phyloP scores from a whole-genome alignment of 2,888 invertebrate species.

The Chironomus riparius region DNA sequence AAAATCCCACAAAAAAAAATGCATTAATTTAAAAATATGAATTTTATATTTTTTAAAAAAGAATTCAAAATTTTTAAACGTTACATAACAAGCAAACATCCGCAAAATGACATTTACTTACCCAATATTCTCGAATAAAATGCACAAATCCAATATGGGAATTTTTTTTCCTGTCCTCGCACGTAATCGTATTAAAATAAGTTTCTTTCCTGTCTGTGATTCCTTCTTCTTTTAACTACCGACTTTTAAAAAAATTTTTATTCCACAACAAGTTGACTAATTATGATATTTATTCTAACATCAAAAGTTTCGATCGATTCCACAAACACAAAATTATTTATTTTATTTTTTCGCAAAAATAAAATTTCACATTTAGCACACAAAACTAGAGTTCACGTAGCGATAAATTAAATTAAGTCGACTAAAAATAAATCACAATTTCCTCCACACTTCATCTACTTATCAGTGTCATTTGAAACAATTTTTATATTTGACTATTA shows the following conservation, averaged over 20 bases:
- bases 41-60: too few relatives aligned
- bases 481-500: neutral
- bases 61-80: too few relatives aligned
- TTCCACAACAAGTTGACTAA: neutral
- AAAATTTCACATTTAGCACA: too few relatives aligned
- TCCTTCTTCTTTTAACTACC: neutral
- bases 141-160: neutral
- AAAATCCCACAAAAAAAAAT: too few relatives aligned
- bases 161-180: neutral
- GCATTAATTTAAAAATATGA: too few relatives aligned
- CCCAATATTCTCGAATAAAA: neutral
- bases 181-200: neutral
- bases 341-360: too few relatives aligned
- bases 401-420: conserved; percentile 20
- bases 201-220: neutral
- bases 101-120: neutral
- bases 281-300: too few relatives aligned
- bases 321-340: too few relatives aligned
- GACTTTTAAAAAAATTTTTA: too few relatives aligned
- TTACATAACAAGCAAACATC: too few relatives aligned
- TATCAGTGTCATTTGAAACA: conserved; percentile 9
- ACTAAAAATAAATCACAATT: conserved; percentile 25
- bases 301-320: neutral
- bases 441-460: conserved; percentile 1
- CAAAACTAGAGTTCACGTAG: neutral